Evolutionary conservation across 2,797 vertebrate species (phyloP).

Genomic region (Malacoraja senta): DNA sequence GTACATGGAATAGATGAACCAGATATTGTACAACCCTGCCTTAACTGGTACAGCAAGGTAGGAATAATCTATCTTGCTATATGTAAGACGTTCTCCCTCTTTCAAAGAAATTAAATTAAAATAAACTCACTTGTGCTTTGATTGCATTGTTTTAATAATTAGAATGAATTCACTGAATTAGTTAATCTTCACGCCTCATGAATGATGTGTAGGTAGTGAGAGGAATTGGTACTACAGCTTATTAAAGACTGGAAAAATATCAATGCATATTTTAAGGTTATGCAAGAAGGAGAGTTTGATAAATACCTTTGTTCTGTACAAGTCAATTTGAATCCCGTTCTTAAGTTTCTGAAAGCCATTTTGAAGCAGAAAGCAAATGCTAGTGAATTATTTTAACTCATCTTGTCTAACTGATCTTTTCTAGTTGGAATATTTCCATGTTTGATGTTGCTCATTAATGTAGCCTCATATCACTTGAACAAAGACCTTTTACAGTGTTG

Average conservation of each 20-base stretch:
- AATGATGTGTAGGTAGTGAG: neutral
- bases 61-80: constrained; percentile 47
- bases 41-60: constrained; percentile 99
- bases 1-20: constrained; percentile 95
- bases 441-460: neutral
- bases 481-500: neutral
- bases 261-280: neutral
- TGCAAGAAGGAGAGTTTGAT: neutral
- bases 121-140: neutral
- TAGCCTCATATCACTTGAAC: neutral
- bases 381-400: neutral
- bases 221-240: neutral
- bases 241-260: neutral
- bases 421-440: neutral
- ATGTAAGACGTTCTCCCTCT: neutral
- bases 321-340: neutral
- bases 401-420: neutral
- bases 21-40: constrained; percentile 93
- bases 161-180: neutral
- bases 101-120: neutral
- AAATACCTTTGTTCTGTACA: neutral
- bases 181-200: neutral
- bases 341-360: neutral
- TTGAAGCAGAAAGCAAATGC: neutral
- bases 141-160: neutral